phyloP scores from a whole-genome alignment of 2,888 invertebrate species.

The Lacanobia wlatinum region DNA sequence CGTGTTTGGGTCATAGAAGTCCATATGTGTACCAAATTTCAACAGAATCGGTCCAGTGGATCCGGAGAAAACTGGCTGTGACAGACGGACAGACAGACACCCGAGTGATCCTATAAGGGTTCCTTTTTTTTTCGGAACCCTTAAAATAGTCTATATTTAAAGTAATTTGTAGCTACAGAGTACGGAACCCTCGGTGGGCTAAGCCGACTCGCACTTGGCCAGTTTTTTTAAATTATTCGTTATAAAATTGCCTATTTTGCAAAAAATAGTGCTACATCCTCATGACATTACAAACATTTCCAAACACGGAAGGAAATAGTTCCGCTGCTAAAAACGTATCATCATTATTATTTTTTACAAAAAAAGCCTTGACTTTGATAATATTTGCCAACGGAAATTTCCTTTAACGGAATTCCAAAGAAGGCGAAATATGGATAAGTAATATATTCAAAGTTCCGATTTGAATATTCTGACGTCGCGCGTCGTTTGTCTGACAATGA shows the following conservation, averaged over 20 bases:
- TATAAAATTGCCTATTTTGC: background rate
- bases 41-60: too few relatives aligned
- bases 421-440: conserved; percentile 10
- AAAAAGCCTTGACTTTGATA: conserved; percentile 33
- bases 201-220: too few relatives aligned
- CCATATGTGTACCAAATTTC: too few relatives aligned
- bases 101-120: too few relatives aligned
- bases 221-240: too few relatives aligned
- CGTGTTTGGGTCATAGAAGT: too few relatives aligned
- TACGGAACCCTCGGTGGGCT: too few relatives aligned
- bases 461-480: conserved; percentile 30
- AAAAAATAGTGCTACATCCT: background rate
- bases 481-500: conserved; percentile 25
- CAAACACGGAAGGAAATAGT: conserved; percentile 34
- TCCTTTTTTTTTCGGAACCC: too few relatives aligned
- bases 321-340: conserved; percentile 19
- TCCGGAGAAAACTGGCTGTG: too few relatives aligned
- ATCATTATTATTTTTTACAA: background rate
- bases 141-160: too few relatives aligned
- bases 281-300: background rate
- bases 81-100: too few relatives aligned
- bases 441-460: conserved; percentile 35
- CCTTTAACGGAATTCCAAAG: conserved; percentile 30
- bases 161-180: too few relatives aligned
- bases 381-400: conserved; percentile 40